A percentile compares a stretch with the other conserved stretches of the same genome.
Conservation (phyloP, 2,888 invertebrate species). For the Oxytorus armatus region DNA sequence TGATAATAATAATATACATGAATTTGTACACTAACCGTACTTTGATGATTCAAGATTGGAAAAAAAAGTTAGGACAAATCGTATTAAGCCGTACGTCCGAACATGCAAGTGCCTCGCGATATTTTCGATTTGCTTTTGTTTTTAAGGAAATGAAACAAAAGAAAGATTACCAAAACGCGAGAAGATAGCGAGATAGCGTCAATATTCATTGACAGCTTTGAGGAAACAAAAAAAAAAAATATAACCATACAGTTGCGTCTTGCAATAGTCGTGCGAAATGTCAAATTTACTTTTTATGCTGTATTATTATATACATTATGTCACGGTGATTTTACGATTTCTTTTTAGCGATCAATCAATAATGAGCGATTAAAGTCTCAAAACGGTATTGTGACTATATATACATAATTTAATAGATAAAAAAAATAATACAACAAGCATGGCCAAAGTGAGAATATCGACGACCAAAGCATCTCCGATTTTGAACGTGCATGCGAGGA, state of each 20-base stretch:
- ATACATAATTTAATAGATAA: constrained; percentile 39
- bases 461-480: constrained; percentile 54
- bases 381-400: constrained; percentile 36
- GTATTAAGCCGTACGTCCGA: constrained; percentile 33
- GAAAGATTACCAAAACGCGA: constrained; percentile 15
- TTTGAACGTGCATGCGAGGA: constrained; percentile 61
- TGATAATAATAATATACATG: constrained; percentile 57
- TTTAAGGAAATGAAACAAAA: constrained; percentile 44
- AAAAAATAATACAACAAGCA: constrained; percentile 34
- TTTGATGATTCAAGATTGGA: constrained; percentile 9
- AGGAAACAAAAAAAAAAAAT: constrained; percentile 32
- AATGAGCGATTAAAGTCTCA: constrained; percentile 19
- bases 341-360: constrained; percentile 31
- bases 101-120: constrained; percentile 58
- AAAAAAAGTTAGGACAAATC: constrained; percentile 19
- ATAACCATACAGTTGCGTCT: constrained; percentile 30
- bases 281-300: constrained; percentile 63
- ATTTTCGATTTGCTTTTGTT: constrained; percentile 59
- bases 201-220: constrained; percentile 39
- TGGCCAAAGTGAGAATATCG: constrained; percentile 67
- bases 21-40: constrained; percentile 53
- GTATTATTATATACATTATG: constrained; percentile 43
- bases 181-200: constrained; percentile 26
- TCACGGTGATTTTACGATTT: constrained; percentile 39
- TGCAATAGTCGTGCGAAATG: constrained; percentile 52